A percentile compares a stretch with the other conserved stretches of the same genome.
These are phyloP conservation scores for Cataglyphis altisquamis DNA, from an alignment of 2,888 invertebrate species.

Conservation along the genomic window DNA sequence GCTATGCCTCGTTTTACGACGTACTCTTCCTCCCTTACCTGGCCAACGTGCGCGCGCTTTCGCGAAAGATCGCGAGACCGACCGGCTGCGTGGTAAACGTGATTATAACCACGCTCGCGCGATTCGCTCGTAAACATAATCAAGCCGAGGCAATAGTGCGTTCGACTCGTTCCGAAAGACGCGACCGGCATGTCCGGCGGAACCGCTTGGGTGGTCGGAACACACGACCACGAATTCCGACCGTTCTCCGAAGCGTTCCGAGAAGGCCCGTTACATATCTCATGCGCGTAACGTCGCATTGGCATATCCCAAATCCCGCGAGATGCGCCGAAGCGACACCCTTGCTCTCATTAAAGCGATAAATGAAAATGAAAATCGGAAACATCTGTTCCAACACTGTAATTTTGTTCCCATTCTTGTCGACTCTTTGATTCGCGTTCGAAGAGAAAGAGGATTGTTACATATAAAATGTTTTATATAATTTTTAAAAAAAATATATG, in stretches of 20 bases:
- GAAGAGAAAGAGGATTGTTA: neutral
- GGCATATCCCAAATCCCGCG: constrained; percentile 37
- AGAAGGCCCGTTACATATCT: constrained; percentile 73
- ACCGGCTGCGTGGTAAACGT: constrained; percentile 61
- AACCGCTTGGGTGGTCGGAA: constrained; percentile 82
- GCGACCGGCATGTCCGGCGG: constrained; percentile 76
- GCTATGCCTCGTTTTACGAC: neutral
- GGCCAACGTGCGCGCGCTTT: neutral
- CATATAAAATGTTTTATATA: neutral
- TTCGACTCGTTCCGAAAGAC: constrained; percentile 61
- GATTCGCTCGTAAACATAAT: constrained; percentile 73
- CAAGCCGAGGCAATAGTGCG: constrained; percentile 61
- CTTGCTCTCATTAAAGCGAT: neutral
- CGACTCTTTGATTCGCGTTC: neutral
- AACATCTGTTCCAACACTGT: neutral
- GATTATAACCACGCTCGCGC: constrained; percentile 68
- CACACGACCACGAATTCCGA: constrained; percentile 79
- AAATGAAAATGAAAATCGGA: neutral
- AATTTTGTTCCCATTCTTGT: neutral
- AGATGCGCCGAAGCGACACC: neutral
- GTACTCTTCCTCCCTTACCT: neutral
- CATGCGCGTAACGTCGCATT: constrained; percentile 51
- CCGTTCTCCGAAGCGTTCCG: constrained; percentile 70
- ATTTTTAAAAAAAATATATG: neutral
- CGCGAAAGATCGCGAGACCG: constrained; percentile 11